Evolutionary conservation across 1,140 invertebrate species (phyloP), one percentile per base, ranked within the genome.

Genomic region (Latrodectus geometricus): DNA sequence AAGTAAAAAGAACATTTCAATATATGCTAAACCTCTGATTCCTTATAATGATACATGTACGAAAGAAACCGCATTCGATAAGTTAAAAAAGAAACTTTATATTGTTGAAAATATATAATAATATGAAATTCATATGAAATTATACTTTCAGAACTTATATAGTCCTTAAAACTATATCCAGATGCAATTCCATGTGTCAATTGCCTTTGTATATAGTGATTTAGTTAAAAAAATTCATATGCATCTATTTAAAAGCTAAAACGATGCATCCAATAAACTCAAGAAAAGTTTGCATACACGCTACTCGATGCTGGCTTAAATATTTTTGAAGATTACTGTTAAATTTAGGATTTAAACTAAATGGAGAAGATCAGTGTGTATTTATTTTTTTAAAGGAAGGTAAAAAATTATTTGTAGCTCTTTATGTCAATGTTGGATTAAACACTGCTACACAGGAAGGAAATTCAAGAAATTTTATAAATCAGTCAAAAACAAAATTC

Each of bases 161-260:
- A n/a, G n/a, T n/a, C n/a, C n/a, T n/a, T n/a, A n/a, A n/a, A n/a
- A n/a, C n/a, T n/a, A n/a, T n/a, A n/a, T n/a, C n/a, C n/a, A n/a
- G n/a, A 48, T 11, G 8, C 50, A 74, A n/a, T 82, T 82, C 17
- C 49, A 73, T 74, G 70, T 82, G 9, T 52, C 52, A 65, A 82
- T 50, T 48, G 80, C 80, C 9, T 82, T 82, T 74, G 20, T 82
- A 4, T 90, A 92, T 89, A 92, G 90, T 17, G 86, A 90, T 12
- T 66, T 92, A 9, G 85, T 92, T 21, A 91, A 93, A 88, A 89
- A 88, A 61, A 90, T 92, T 0, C 92, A 89, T 78, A 91, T 92
- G 89, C 65, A 88, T 86, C 84, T 90, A 82, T 91, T 92, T 79
- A 88, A 92, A 89, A 91, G 91, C 23, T 91, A 89, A 79, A 86